Evolutionary conservation across 2,113 vertebrate species (phyloP), one percentile per base, ranked within the genome.

Genomic region (Mixornis gularis): DNA sequence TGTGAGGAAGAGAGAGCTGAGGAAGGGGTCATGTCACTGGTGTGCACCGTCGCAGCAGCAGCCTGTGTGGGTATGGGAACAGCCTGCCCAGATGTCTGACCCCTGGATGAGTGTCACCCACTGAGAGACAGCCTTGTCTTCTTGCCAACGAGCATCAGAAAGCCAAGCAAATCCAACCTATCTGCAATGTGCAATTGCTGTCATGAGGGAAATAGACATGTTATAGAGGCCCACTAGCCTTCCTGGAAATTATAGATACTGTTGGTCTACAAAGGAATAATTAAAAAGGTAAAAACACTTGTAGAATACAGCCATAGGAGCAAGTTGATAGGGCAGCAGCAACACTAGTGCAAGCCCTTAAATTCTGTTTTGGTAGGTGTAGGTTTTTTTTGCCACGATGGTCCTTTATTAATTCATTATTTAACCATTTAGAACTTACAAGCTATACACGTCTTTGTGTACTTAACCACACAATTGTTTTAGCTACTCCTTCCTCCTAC

Each of bases 51-150:
- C 3, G 4, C 12, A 63, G 66, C 56, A 74, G 74, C 30, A 56
- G 69, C n/a, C 40, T 68, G 53, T 5, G 10, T 0, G 0, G 20
- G 29, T 26, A 13, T 9, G 32, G 66, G 49, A 72, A 44, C 49
- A 71, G 43, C 73, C 30, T 13, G 12, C 8, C 36, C 71, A 40
- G 26, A 4, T 27, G 14, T 5, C 63, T 76, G 68, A 64, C n/a
- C 76, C 3, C 0, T 18, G 58, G 6, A 13, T 22, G 32, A 60
- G 34, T 6, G 34, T 8, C 52, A 78, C 29, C 11, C n/a, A 6
- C 55, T 10, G 24, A 89, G 44, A 52, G 12, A 78, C 43, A 74
- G 29, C 22, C 18, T 19, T 13, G 40, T 22, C n/a, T 44, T 46
- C 7, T 5, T 43, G 48, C 24, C 63, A 74, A 10, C 27, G 48